Evolutionary conservation across 2,797 vertebrate genomes (phyloP).

Genomic region (Melanotaenia trifasciata): DNA sequence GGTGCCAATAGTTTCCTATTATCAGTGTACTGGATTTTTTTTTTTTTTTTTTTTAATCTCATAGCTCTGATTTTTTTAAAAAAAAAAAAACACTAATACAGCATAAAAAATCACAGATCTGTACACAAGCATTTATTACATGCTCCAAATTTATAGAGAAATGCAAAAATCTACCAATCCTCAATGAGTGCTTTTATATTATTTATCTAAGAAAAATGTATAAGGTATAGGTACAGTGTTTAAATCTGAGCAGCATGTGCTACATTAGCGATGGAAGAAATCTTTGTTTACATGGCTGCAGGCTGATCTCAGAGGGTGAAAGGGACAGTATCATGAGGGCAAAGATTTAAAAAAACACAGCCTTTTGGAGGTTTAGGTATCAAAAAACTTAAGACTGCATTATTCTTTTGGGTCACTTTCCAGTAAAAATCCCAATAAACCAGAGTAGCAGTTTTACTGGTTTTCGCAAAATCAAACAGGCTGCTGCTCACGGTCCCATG

Average conservation of each 20-base stretch:
- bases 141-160: neutral
- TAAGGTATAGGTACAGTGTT: neutral
- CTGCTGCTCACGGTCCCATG: slow-evolving; percentile 31
- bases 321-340: neutral
- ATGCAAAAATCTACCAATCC: neutral
- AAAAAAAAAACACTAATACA: too few species aligned
- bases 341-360: slow-evolving; percentile 1
- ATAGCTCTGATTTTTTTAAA: too few species aligned
- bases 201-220: neutral
- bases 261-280: neutral
- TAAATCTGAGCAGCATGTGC: neutral
- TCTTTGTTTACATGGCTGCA: slow-evolving; percentile 19
- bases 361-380: slow-evolving; percentile 26
- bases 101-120: neutral
- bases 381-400: neutral
- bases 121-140: neutral
- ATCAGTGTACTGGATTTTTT: neutral
- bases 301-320: slow-evolving; percentile 1
- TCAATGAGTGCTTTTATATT: neutral
- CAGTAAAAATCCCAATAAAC: neutral
- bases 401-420: slow-evolving; percentile 33
- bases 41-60: neutral
- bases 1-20: neutral
- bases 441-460: slow-evolving; percentile 17
- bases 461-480: slow-evolving; percentile 57